Evolutionary conservation across 2,888 invertebrate species (phyloP), one percentile per base, ranked within the genome.

Genomic region (Mythimna lalbum): DNA sequence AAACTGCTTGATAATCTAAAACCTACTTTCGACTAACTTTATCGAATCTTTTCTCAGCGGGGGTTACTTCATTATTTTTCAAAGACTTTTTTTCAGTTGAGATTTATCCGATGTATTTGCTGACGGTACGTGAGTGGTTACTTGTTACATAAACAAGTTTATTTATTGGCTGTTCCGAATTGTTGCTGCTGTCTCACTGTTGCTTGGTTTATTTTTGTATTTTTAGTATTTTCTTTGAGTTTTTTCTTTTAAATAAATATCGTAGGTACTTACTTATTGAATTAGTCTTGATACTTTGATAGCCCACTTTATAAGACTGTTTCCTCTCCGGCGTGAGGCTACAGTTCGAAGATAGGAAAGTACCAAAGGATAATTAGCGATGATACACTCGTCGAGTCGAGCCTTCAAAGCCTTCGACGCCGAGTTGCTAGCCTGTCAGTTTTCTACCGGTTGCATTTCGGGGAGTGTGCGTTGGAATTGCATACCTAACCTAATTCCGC

Each of bases 81-180:
- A 1, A 23, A 73, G 27, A 52, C 60, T 64, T 67, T 64, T 27
- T 73, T 60, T 78, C 17, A 49, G 55, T 47, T 17, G 4, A 49
- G 14, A 19, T 64, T 69, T 72, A 55, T 21, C 43, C 33, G 49
- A 31, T 52, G 61, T 68, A 53, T 71, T 69, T 83, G 80, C 75
- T 65, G 62, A 72, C 83, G 50, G 39, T 81, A 71, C 78, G 19
- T 57, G 71, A 82, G 78, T 78, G 71, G 62, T 52, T 53, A 27
- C 39, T 57, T 69, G 60, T 69, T 56, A 62, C 60, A 77, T 81
- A 84, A 84, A 84, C 81, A 85, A 72, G 76, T 79, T 72, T 79
- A 80, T 81, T 85, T 84, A 81, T 74, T 60, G 70, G 65, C 57
- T 63, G 65, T 56, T 9, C 59, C 17, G 49, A 57, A 75, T 57